Evolutionary conservation across 2,888 invertebrate species (phyloP).

Genomic region (Hirudinaria manillensis): DNA sequence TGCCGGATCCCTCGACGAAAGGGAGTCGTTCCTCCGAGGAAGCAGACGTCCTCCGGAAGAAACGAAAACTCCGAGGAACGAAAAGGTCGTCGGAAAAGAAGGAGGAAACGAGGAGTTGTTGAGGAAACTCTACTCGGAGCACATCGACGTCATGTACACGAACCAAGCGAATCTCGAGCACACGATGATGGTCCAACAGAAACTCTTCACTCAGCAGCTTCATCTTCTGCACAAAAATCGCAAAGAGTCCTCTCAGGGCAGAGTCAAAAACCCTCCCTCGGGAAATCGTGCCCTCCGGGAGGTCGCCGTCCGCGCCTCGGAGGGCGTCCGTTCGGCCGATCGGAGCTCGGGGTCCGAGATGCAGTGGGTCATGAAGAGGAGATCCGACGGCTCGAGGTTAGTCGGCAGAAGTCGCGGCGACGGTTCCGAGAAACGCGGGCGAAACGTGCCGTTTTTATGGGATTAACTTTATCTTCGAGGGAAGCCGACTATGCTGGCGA

Average conservation of each 20-base stretch:
- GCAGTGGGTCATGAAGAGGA: slow-evolving; percentile 16
- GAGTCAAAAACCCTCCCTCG: not conserved
- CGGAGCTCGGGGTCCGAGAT: not conserved
- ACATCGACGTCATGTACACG: slow-evolving; percentile 66
- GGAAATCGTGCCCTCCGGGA: not conserved
- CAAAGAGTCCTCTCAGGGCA: not conserved
- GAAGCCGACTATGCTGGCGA: no score
- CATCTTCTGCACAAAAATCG: slow-evolving; percentile 30
- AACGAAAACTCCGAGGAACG: not conserved
- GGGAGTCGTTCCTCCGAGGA: not conserved
- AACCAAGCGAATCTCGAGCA: slow-evolving; percentile 66
- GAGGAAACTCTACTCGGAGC: slow-evolving; percentile 51
- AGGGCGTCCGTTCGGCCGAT: not conserved
- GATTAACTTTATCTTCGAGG: no score
- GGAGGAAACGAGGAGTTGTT: slow-evolving; percentile 42
- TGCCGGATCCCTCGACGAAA: not conserved
- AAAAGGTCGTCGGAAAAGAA: not conserved
- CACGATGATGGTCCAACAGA: slow-evolving; percentile 66
- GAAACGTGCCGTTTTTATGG: no score
- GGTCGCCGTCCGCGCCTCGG: not conserved
- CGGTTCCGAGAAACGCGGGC: no score
- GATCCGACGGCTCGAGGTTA: slow-evolving; percentile 18
- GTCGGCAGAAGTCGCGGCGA: not conserved
- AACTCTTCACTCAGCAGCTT: slow-evolving; percentile 55
- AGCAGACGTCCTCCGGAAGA: not conserved